A percentile compares a stretch with the other conserved stretches of the same genome.
Conservation (phyloP, 2,888 invertebrate species). For the Scaeva pyrastri region DNA sequence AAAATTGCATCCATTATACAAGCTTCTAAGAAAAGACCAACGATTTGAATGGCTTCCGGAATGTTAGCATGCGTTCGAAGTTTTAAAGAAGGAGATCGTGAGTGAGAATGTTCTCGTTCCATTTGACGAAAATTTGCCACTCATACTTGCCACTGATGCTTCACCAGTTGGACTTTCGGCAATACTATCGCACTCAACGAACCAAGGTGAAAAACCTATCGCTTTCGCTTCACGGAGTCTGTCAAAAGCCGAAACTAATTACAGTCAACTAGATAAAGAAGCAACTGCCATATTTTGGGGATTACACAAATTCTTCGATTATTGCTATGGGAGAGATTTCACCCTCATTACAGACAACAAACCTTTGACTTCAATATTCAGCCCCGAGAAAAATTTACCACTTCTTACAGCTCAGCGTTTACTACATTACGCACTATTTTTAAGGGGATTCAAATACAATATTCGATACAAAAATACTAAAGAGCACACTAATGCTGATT, state of each 20-base stretch:
- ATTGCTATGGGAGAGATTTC: slow-evolving; percentile 40
- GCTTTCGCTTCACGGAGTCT: slow-evolving; percentile 41
- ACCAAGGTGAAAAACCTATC: slow-evolving; percentile 1
- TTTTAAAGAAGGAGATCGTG: too few relatives aligned
- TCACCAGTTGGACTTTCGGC: too few relatives aligned
- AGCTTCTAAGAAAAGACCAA: too few relatives aligned
- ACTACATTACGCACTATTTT: slow-evolving; percentile 1
- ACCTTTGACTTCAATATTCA: slow-evolving; percentile 18
- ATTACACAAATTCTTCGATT: slow-evolving; percentile 42
- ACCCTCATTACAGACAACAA: slow-evolving; percentile 48
- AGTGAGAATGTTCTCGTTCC: too few relatives aligned
- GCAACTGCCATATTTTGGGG: slow-evolving; percentile 51
- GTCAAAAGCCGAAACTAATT: slow-evolving; percentile 33
- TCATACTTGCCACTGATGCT: too few relatives aligned
- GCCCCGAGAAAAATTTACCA: neutral
- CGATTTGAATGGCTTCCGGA: too few relatives aligned
- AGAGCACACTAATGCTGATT: too few relatives aligned
- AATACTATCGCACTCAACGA: too few relatives aligned
- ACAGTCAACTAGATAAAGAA: slow-evolving; percentile 46
- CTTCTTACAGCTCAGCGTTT: slow-evolving; percentile 16
- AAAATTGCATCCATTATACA: too few relatives aligned
- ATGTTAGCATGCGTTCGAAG: too few relatives aligned
- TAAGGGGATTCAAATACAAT: slow-evolving; percentile 1
- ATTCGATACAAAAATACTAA: slow-evolving; percentile 1
- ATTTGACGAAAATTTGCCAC: too few relatives aligned